Percentiles rank a stretch among this genome's conserved stretches.
These are phyloP conservation scores for Mycteria americana DNA, from an alignment of 2,797 vertebrate species.

Conservation along the genomic window DNA sequence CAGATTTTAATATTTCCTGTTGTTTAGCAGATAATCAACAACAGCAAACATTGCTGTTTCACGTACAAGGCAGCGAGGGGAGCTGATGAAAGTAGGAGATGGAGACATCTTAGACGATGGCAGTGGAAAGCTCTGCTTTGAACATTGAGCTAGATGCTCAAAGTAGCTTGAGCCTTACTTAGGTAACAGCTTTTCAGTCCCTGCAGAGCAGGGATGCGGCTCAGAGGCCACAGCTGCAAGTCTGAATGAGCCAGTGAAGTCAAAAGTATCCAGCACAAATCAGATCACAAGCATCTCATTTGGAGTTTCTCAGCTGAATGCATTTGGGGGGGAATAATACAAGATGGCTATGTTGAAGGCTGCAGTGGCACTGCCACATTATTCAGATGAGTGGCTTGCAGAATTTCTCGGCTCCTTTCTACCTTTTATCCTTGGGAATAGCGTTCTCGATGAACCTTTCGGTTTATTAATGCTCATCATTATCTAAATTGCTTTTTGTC, in stretches of 20 bases:
- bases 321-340: neutral
- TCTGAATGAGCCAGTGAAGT: neutral
- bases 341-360: neutral
- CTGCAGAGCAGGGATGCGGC: neutral
- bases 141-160: neutral
- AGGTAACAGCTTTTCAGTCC: neutral
- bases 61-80: neutral
- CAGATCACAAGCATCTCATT: neutral
- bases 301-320: neutral
- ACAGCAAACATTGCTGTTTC: neutral
- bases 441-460: neutral
- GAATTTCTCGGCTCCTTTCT: neutral
- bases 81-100: neutral
- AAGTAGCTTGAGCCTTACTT: neutral
- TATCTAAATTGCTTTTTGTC: conserved; percentile 41
- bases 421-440: neutral
- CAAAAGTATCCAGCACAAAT: neutral
- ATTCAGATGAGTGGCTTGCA: neutral
- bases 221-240: neutral
- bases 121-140: neutral
- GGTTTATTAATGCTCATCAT: conserved; percentile 19
- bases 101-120: neutral
- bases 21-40: neutral
- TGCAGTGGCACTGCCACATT: neutral
- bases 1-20: neutral